Conservation (phyloP, 2,888 invertebrate species). For the Temnothorax unifasciatus region DNA sequence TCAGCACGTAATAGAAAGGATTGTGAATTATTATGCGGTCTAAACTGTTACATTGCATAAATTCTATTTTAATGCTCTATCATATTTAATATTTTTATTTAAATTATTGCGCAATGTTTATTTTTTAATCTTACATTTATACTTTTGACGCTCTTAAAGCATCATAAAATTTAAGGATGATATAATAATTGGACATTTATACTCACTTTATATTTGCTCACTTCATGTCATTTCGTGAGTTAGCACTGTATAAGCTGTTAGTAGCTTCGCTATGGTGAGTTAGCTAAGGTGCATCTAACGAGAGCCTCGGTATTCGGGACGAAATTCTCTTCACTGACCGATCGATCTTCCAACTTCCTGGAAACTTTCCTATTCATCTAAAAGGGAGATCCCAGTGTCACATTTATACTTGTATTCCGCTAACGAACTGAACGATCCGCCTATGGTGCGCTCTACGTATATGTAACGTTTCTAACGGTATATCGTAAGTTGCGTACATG, state of each 20-base stretch:
- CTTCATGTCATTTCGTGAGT: not conserved
- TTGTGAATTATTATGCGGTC: not conserved
- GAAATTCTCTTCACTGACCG: not conserved
- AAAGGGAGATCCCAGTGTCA: conserved; percentile 67
- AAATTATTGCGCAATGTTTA: not conserved
- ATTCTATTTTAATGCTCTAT: not conserved
- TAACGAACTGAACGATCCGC: conserved; percentile 72
- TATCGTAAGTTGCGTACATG: conserved; percentile 56
- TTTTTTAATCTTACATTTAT: not conserved
- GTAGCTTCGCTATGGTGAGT: conserved; percentile 11
- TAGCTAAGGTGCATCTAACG: conserved; percentile 59
- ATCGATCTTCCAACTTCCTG: conserved; percentile 49
- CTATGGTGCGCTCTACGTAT: conserved; percentile 62
- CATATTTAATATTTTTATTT: conserved; percentile 4
- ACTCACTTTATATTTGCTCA: not conserved
- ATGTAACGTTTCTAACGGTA: conserved; percentile 73
- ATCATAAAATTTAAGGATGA: not conserved
- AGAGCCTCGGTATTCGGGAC: conserved; percentile 31
- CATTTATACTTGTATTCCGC: conserved; percentile 70
- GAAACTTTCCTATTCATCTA: conserved; percentile 50
- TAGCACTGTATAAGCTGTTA: conserved; percentile 18
- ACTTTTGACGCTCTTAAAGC: not conserved
- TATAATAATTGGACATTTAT: not conserved
- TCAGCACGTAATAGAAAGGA: not conserved
- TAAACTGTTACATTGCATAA: not conserved